Evolutionary conservation across 2,888 invertebrate genomes (phyloP), one percentile per base, ranked within the genome.

Genomic region (Coelogynopora nodosa): DNA sequence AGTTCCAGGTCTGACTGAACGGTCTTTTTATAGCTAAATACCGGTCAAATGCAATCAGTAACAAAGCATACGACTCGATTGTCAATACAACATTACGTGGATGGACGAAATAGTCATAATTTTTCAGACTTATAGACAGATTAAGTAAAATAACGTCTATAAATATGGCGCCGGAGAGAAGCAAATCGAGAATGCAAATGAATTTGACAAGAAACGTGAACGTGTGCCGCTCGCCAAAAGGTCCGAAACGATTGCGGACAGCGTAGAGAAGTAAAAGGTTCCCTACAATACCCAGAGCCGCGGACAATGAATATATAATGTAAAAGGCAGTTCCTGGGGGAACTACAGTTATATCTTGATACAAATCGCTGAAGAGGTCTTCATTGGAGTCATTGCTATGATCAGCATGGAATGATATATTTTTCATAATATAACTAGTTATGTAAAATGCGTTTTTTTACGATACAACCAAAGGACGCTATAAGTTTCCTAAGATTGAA

Each of bases 51-150:
- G 74, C 74, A 23, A 74, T 74, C 74, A 74, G 23, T 13, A 74
- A 26, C 2, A 74, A 26, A 74, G 74, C 74, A 23, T 74, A 74
- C 10, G 74, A 74, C 27, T 74, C 74, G 74, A 74, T 26, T 13
- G 74, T 74, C 18, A 74, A 26, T 5, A 74, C 74, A 10, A 74
- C 74, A 74, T 74, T 74, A n/a, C 74, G 74, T 74, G 74, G 74
- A 74, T 74, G 74, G 10, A 74, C 74, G 23, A 74, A 74, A 23
- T 74, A 74, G 74, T 74, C 74, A 74, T 74, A 74, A 26, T 74
- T 5, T 26, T 74, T 13, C 5, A 74, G 74, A 13, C 74, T 5
- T 5, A 74, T 26, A 2, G 23, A 23, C 23, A 26, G 18, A 26
- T 74, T 74, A 26, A 74, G 74, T 23, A 74, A 26, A 5, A 74